Evolutionary conservation across 2,113 vertebrate genomes (phyloP).

Genomic region (Sardina pilchardus): DNA sequence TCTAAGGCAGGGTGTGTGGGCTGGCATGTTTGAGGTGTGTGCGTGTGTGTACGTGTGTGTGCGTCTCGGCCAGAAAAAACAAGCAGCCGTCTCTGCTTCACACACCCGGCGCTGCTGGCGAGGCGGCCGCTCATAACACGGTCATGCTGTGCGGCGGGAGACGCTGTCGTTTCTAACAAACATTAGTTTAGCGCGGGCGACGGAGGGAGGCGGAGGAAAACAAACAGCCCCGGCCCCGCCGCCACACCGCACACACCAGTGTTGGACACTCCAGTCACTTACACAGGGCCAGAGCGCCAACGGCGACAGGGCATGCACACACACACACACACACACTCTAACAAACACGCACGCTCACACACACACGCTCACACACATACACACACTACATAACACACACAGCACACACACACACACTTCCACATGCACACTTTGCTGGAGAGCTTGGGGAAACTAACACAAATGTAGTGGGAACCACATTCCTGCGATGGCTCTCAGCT

Average conservation of each 20-base stretch:
- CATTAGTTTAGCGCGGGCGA: slow-evolving; percentile 58
- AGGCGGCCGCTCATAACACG: slow-evolving; percentile 57
- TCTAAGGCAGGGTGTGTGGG: slow-evolving; percentile 1
- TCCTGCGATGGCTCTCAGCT: slow-evolving; percentile 51
- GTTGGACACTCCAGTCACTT: slow-evolving; percentile 65
- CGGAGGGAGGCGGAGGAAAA: slow-evolving; percentile 66
- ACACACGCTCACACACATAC: not conserved
- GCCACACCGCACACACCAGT: slow-evolving; percentile 53
- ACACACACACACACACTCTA: slow-evolving; percentile 6
- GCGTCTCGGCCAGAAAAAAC: slow-evolving; percentile 50
- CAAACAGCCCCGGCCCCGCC: slow-evolving; percentile 47
- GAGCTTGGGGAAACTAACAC: slow-evolving; percentile 60
- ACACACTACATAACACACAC: slow-evolving; percentile 38
- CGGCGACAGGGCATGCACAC: slow-evolving; percentile 52
- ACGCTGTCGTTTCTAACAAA: slow-evolving; percentile 61
- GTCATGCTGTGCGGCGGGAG: slow-evolving; percentile 37
- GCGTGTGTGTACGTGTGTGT: not conserved
- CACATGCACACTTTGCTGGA: slow-evolving; percentile 54
- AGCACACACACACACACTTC: not conserved
- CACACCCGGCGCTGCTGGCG: slow-evolving; percentile 37
- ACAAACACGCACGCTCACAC: slow-evolving; percentile 36
- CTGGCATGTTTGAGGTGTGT: slow-evolving; percentile 27
- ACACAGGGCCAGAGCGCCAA: slow-evolving; percentile 59
- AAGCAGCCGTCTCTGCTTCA: slow-evolving; percentile 57
- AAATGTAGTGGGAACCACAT: slow-evolving; percentile 68